These are phyloP conservation scores for Rhopalosiphum maidis DNA, from an alignment of 1,140 invertebrate genomes.

Conservation along the genomic window DNA sequence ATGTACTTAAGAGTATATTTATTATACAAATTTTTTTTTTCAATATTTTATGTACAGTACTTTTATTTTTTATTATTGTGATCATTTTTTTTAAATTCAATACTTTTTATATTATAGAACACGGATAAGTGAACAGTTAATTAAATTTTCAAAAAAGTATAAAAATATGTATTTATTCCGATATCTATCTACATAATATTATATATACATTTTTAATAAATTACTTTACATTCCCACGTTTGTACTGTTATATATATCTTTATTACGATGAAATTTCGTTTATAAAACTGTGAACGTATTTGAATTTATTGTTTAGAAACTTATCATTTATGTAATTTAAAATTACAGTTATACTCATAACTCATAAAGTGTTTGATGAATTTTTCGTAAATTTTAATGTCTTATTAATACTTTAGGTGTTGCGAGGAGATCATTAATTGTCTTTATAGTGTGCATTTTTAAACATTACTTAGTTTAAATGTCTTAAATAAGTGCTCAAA, in stretches of 20 bases:
- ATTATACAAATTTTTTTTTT: neutral
- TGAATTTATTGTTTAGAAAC: neutral
- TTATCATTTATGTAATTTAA: neutral
- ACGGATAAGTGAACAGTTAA: neutral
- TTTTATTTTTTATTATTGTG: neutral
- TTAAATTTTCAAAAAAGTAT: neutral
- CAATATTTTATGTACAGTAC: neutral
- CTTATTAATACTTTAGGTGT: too few species aligned
- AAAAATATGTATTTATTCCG: neutral
- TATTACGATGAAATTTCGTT: neutral
- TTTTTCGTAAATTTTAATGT: too few species aligned
- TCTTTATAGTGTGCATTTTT: too few species aligned
- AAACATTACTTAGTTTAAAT: too few species aligned
- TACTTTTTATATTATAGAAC: neutral
- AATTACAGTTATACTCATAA: too few species aligned
- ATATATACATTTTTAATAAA: neutral
- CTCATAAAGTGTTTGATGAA: neutral
- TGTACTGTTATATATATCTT: neutral
- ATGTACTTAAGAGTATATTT: neutral
- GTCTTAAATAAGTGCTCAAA: too few species aligned
- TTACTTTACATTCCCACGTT: neutral
- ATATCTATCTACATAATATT: neutral
- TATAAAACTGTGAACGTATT: neutral
- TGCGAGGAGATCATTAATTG: too few species aligned
- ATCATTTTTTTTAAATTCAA: neutral